These are phyloP conservation scores for Potorous gilbertii DNA, from an alignment of 2,797 vertebrate genomes.

Conservation along the genomic window DNA sequence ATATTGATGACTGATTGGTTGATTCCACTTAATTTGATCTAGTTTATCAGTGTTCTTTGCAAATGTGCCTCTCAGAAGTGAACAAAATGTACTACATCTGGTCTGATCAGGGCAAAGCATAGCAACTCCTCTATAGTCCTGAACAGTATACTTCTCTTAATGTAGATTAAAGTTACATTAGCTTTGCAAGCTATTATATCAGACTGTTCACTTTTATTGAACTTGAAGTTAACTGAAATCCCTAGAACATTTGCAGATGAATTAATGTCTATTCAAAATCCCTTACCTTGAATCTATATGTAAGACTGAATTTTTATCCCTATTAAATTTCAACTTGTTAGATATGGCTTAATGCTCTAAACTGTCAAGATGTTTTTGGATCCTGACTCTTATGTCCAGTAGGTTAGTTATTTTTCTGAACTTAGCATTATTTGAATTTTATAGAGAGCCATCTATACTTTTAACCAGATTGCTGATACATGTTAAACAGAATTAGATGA, in stretches of 20 bases:
- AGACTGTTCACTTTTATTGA: not conserved
- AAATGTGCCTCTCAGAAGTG: too few relatives aligned
- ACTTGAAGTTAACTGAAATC: not conserved
- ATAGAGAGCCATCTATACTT: not conserved
- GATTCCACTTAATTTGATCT: too few relatives aligned
- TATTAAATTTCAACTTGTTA: not conserved
- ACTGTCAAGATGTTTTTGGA: not conserved
- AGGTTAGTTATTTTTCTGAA: not conserved
- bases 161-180: not conserved
- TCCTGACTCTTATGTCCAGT: not conserved
- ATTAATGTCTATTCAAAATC: not conserved
- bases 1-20: too few relatives aligned
- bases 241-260: not conserved
- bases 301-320: not conserved
- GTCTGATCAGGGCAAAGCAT: too few relatives aligned
- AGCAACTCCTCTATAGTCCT: too few relatives aligned
- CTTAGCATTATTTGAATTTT: not conserved
- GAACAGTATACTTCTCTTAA: too few relatives aligned
- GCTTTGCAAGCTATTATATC: not conserved
- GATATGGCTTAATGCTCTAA: not conserved
- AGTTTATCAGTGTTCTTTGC: too few relatives aligned
- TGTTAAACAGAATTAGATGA: not conserved
- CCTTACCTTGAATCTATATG: not conserved
- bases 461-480: not conserved
- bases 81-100: too few relatives aligned